Base-by-base conservation (phyloP, 1,140 invertebrate species). In the Arion vulgaris region DNA sequence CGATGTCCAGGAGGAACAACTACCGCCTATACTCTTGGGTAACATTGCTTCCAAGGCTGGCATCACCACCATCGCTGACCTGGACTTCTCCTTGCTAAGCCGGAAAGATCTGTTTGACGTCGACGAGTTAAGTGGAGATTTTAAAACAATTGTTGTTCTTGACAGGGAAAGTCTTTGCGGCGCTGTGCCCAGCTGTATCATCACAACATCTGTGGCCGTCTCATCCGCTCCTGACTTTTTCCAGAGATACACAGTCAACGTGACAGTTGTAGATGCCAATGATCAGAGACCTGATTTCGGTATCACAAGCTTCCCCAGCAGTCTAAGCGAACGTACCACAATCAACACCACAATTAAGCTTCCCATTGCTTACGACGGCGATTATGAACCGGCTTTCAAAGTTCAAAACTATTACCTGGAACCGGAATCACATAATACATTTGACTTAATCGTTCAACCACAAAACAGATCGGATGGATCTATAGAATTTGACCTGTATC, bases 241-340 rank as follows among this genome's bases (percentile, higher is more conserved):
- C 72, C 78, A 85, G 82, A 82, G 83, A 11, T 80, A 85, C 69
- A 76, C 57, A 41, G 74, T 87, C 32, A 72, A 81, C 19, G 80
- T 91, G 23, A 79, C 78, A 0, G 51, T 91, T 0, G 71, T 86
- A 17, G 97, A 98, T 90, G 96, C 96, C 19, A 99, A 98, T 90
- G 98, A 98, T 93, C 98, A 98, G 91, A 94, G 96, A 2, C 98
- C 98, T 0, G 92, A 94, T 17, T 98, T 98, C 92, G 57, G 80
- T 9, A 62, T 82, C 32, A 23, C 78, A 0, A 79, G 66, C n/a
- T 82, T 84, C 7, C 81, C 53, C 28, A 71, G 86, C 0, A 75
- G 36, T 11, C 72, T 91, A 0, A 82, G 86, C 15, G 90, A 95
- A 95, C 51, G 83, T 19, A 82, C 81, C 17, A 49, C 82, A 7